Base-by-base conservation (phyloP, 2,797 vertebrate genomes). In the Aldrovandia affinis region DNA sequence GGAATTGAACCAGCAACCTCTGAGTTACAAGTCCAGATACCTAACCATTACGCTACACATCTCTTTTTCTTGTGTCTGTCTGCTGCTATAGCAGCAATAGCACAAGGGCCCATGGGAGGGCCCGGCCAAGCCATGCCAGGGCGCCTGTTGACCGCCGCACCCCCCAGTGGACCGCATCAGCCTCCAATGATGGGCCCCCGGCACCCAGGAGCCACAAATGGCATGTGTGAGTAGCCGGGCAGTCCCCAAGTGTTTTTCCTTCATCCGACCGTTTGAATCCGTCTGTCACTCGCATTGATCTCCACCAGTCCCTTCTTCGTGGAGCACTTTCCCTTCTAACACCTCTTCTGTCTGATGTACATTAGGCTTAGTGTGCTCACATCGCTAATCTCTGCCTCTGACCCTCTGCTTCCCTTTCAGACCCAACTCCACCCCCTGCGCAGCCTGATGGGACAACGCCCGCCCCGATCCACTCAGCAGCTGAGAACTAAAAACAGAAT, bases 201-300 rank as follows among this genome's bases (percentile, higher is more conserved):
- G 0, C 95, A 94, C 81, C 90, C 96, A 0, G 95, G 97, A 44
- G 94, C 96, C 0, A 96, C 97, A 0, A 98, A 98, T 0, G 97
- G 97, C 89, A 95, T 97, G 96, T 98, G 97, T 98, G 91, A 96
- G 97, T 96, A 81, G 50, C n/a, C 22, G 0, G 1, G 30, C 47
- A 63, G 22, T 55, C 3, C 4, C 7, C 47, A 50, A n/a, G n/a
- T n/a, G n/a, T n/a, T n/a, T 36, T 14, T 47, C 20, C 54, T 59
- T 18, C 28, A 15, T 9, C 15, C 3, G 3, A 20, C 47, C 3
- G 3, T 70, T 70, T 36, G 6, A 15, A 39, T 6, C 50, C 20
- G 47, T 14, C 7, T 79, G n/a, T 18, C 50, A 10, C 18, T 54
- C 6, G 2, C 47, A 1, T n/a, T 28, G 20, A n/a, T n/a, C n/a